A percentile compares a stretch with the other conserved stretches of the same genome.
These are phyloP conservation scores for Xerus inauris DNA, from an alignment of 2,113 vertebrate species.

Conservation along the genomic window DNA sequence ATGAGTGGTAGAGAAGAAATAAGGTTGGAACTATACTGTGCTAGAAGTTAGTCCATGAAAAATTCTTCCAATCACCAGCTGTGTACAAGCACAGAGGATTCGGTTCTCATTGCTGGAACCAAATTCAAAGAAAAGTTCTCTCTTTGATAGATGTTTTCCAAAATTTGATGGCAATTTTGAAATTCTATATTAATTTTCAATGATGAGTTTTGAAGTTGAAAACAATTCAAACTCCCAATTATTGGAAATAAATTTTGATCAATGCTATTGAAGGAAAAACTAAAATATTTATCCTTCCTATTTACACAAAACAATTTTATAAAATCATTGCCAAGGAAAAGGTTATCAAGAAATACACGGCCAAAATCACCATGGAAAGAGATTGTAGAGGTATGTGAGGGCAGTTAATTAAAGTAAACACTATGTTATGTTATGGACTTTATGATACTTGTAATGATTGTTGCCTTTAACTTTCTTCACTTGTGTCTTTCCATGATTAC, in stretches of 20 bases:
- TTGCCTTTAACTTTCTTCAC: neutral
- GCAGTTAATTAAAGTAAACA: neutral
- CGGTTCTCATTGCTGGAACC: neutral
- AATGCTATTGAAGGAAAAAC: neutral
- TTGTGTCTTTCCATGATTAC: neutral
- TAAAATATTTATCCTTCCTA: slow-evolving; percentile 2
- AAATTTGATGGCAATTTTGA: slow-evolving; percentile 26
- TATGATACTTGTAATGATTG: neutral
- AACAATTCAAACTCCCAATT: neutral
- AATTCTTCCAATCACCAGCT: neutral
- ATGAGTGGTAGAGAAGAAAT: neutral
- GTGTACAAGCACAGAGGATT: neutral
- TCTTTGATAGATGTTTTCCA: neutral
- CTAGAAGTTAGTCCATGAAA: neutral
- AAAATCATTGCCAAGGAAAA: neutral
- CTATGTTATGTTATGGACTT: neutral
- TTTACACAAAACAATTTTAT: neutral
- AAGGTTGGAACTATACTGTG: neutral
- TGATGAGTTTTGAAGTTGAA: neutral
- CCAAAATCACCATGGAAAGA: neutral
- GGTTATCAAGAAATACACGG: neutral
- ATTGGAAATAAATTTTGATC: neutral
- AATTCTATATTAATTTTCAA: neutral
- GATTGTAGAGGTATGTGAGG: neutral
- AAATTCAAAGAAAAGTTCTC: neutral